phyloP scores from a whole-genome alignment of 1,140 invertebrate genomes.

The Odontomachus brunneus region DNA sequence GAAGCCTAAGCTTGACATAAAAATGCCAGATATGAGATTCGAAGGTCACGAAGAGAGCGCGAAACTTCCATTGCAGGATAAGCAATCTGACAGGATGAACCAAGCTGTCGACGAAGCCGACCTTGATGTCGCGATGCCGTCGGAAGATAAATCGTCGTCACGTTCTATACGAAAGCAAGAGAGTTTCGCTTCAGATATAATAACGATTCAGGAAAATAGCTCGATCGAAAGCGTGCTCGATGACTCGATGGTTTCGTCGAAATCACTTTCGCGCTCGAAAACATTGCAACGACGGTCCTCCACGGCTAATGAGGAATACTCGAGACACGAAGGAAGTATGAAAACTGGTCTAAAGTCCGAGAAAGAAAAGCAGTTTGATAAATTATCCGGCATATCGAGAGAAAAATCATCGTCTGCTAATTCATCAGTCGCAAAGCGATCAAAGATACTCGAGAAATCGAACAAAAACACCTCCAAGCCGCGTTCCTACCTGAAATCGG shows the following conservation, averaged over 20 bases:
- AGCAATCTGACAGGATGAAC: background rate
- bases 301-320: background rate
- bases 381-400: slow-evolving; percentile 4
- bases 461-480: background rate
- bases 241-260: slow-evolving; percentile 24
- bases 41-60: background rate
- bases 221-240: slow-evolving; percentile 39
- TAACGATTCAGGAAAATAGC: slow-evolving; percentile 22
- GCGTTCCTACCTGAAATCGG: background rate
- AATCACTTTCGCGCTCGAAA: slow-evolving; percentile 37
- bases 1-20: background rate
- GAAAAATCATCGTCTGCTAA: background rate
- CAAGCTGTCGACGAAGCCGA: background rate
- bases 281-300: background rate
- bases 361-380: background rate
- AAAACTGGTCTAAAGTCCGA: background rate
- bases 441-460: background rate
- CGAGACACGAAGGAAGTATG: background rate
- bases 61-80: slow-evolving; percentile 8
- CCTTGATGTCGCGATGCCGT: background rate
- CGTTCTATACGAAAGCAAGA: slow-evolving; percentile 31
- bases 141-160: slow-evolving; percentile 29
- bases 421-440: background rate
- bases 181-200: slow-evolving; percentile 16
- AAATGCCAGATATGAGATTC: slow-evolving; percentile 17